Evolutionary conservation across 2,888 invertebrate genomes (phyloP), one percentile per base, ranked within the genome.

Genomic region (Lycaena phlaeas): DNA sequence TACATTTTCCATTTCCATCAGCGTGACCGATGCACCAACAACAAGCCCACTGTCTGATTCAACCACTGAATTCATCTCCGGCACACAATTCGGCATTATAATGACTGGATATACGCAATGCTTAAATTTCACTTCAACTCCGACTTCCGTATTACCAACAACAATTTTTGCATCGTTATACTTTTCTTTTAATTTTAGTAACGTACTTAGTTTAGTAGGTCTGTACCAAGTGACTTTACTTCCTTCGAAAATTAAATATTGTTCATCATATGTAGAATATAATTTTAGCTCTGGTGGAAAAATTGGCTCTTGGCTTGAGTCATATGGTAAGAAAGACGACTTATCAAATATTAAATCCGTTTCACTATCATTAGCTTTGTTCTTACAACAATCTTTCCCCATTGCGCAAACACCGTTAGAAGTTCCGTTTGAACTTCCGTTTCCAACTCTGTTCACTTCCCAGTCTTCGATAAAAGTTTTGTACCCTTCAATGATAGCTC

Each of bases 1-100:
- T 26, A 74, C 75, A 2, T 87, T 75, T 61, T 96, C 92, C 59
- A 97, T 79, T 36, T 93, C 90, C 56, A 89, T 87, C 3, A 98
- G 81, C 2, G 95, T 95, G 0, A 92, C 91, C 10, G 95, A 89
- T 1, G 96, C 92, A 1, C 97, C 97, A 47, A 97, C 78, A 50
- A 79, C 87, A 7, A 96, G 70, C 1, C 90, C 91, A 15, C 78
- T 64, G 0, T 86, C 74, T 2, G 68, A 78, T 52, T 88, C 85
- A 5, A 68, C 63, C 27, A 94, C 85, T 27, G 73, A 67, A 41
- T 85, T 87, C 71, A 97, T 72, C 77, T 96, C 95, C 9, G 93
- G 92, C 58, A 94, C 90, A 57, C 92, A 84, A 70, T 95, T 96
- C 0, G 95, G 95, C 74, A 95, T 95, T 3, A 95, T 91, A 42